Evolutionary conservation across 2,113 vertebrate species (phyloP), one percentile per base, ranked within the genome.

Genomic region (Brachyhypopomus occidentalis): DNA sequence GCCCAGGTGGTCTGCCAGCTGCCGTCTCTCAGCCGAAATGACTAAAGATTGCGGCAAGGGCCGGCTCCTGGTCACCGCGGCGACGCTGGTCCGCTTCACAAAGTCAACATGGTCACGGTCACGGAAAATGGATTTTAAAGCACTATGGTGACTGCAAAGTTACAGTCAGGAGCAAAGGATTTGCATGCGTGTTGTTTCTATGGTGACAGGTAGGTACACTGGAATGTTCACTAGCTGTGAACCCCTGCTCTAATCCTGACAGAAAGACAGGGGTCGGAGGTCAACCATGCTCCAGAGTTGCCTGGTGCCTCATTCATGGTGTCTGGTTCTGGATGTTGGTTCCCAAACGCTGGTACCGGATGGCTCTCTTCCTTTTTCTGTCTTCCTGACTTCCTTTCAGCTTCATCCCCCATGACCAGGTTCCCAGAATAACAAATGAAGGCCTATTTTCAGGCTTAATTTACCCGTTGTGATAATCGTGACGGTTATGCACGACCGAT

Each of bases 11-110:
- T 64, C 11, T 23, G 27, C 2, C 16, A 27, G 62, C 62, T 12
- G 22, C 60, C 60, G 12, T 58, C 84, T 63, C 60, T 66, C 63
- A 72, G 83, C 77, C 64, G 67, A 41, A 55, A 83, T 88, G 87
- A 86, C 87, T 85, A 83, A 90, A 64, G 9, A 58, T n/a, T 63
- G 41, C 48, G 41, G 41, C 9, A 8, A n/a, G 25, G 60, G n/a
- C 34, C 72, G 56, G 66, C n/a, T 20, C 66, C 66, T n/a, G 20
- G 34, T 48, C 2, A 9, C 16, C 34, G 36, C 66, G 2, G 66
- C 66, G n/a, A 41, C 34, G 19, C 34, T 5, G 64, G 34, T 17
- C n/a, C 25, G 34, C 27, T 67, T 67, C 64, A 34, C 25, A 67
- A 17, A 34, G 17, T 20, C 64, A 36, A 27, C 19, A 3, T 1